A percentile compares a stretch with the other conserved stretches of the same genome.
phyloP scores from a whole-genome alignment of 2,113 vertebrate genomes.

The Trinectes maculatus region DNA sequence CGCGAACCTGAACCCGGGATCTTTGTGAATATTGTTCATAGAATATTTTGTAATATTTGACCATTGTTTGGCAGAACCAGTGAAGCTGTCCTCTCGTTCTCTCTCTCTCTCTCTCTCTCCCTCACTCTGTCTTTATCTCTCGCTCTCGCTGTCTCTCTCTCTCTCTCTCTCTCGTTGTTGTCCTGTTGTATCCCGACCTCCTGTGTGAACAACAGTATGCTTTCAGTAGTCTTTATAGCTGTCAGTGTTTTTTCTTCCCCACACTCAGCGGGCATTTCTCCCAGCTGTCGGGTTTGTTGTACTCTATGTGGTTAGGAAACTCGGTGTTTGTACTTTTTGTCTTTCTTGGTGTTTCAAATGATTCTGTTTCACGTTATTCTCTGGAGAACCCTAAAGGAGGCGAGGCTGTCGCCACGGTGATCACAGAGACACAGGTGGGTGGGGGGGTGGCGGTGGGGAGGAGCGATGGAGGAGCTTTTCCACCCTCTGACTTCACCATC shows the following conservation, averaged over 20 bases:
- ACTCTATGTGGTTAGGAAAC: conserved; percentile 78
- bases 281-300: conserved; percentile 77
- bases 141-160: conserved; percentile 20
- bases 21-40: conserved; percentile 86
- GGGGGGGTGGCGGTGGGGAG: too few species aligned
- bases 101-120: conserved; percentile 36
- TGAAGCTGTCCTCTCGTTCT: conserved; percentile 77
- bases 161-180: conserved; percentile 68
- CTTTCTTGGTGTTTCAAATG: conserved; percentile 73
- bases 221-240: conserved; percentile 79
- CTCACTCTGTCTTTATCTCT: conserved; percentile 4
- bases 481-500: conserved; percentile 18
- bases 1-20: conserved; percentile 72
- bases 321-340: conserved; percentile 82
- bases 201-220: conserved; percentile 76
- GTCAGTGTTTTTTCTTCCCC: conserved; percentile 70
- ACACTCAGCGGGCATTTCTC: conserved; percentile 75
- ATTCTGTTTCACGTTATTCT: conserved; percentile 53
- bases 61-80: conserved; percentile 84
- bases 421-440: conserved; percentile 7
- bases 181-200: conserved; percentile 75
- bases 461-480: conserved; percentile 38
- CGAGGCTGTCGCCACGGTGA: conserved; percentile 53
- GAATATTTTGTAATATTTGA: conserved; percentile 87
- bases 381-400: conserved; percentile 60